Conservation (phyloP, 2,888 invertebrate species). For the Heliothis peltigera region DNA sequence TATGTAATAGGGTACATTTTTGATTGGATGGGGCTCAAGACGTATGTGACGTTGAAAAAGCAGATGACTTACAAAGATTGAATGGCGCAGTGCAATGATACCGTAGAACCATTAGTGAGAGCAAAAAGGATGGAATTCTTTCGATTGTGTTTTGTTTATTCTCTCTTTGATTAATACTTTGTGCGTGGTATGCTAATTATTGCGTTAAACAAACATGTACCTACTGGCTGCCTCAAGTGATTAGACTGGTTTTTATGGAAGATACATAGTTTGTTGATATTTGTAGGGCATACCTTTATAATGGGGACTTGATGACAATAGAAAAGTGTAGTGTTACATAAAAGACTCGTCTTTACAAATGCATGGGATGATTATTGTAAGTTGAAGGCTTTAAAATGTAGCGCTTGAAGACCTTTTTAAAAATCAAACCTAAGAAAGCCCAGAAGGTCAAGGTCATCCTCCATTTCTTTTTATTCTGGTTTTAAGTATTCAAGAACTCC, state of each 20-base stretch:
- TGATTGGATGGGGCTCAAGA: slow-evolving; percentile 15
- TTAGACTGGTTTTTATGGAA: slow-evolving; percentile 28
- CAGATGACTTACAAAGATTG: slow-evolving; percentile 82
- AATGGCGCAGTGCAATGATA: slow-evolving; percentile 84
- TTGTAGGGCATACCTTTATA: neutral
- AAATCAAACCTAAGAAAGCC: too few species aligned
- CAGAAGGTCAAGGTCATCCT: too few species aligned
- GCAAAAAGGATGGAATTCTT: slow-evolving; percentile 82
- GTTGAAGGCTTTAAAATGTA: too few species aligned
- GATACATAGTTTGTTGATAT: slow-evolving; percentile 20
- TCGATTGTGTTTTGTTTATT: slow-evolving; percentile 73
- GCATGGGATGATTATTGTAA: too few species aligned
- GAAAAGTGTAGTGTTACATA: too few species aligned
- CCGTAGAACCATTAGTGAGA: slow-evolving; percentile 79
- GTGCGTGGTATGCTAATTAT: slow-evolving; percentile 54
- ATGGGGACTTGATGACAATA: neutral
- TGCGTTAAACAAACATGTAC: slow-evolving; percentile 48
- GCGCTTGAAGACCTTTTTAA: too few species aligned
- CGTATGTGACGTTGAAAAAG: slow-evolving; percentile 45
- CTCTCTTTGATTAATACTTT: slow-evolving; percentile 62
- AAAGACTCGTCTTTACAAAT: neutral
- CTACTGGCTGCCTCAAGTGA: slow-evolving; percentile 17
- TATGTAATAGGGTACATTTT: slow-evolving; percentile 49
- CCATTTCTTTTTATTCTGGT: too few species aligned
- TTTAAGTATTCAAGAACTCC: too few species aligned